Conservation (phyloP, 2,797 vertebrate genomes). For the Myotis vivesi region DNA sequence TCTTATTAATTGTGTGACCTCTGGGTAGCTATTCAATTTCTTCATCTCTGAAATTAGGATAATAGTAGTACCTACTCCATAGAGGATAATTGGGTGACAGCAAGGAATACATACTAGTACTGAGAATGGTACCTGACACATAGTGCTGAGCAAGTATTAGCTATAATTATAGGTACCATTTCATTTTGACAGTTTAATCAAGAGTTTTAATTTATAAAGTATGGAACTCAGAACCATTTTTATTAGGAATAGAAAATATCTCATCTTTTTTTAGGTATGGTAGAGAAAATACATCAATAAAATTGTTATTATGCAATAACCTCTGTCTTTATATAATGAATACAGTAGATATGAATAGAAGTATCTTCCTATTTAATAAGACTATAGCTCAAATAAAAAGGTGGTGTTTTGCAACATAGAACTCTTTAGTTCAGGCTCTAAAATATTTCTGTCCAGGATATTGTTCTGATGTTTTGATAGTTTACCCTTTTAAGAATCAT, state of each 20-base stretch:
- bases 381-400: neutral
- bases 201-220: conserved; percentile 37
- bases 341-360: neutral
- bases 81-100: neutral
- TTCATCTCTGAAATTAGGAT: conserved; percentile 26
- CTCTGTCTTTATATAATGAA: conserved; percentile 24
- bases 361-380: neutral
- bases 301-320: neutral
- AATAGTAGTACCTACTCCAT: neutral
- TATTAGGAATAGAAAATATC: conserved; percentile 1
- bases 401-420: neutral
- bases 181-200: conserved; percentile 25
- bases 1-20: neutral
- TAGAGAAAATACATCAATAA: neutral
- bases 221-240: neutral
- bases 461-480: conserved; percentile 26
- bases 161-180: neutral
- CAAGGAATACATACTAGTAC: neutral
- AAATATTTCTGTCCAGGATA: conserved; percentile 18
- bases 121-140: neutral
- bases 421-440: conserved; percentile 6
- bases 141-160: neutral
- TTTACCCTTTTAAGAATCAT: conserved; percentile 30
- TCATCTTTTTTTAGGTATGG: neutral
- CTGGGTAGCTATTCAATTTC: neutral